Percentiles rank a stretch among this genome's conserved stretches.
Evolutionary conservation across 1,140 invertebrate species (phyloP).

Genomic region (Hermetia illucens): DNA sequence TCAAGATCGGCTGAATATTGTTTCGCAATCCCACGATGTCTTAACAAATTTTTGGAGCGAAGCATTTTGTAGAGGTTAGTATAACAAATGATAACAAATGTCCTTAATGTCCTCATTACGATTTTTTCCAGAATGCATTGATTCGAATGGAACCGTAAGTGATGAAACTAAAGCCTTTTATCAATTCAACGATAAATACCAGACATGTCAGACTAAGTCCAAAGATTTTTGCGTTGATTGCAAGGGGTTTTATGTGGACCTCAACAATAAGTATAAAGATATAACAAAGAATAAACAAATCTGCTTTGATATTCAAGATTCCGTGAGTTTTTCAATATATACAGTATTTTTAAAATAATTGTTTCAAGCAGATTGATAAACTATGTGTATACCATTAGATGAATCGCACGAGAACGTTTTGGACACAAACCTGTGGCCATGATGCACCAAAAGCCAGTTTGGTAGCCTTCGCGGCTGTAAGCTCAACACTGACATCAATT

Average conservation of each 20-base stretch:
- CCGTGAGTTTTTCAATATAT: background rate
- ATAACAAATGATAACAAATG: background rate
- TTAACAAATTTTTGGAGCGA: background rate
- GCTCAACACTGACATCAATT: background rate
- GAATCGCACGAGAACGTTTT: background rate
- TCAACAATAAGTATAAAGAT: background rate
- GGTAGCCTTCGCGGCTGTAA: background rate
- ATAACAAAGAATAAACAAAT: background rate
- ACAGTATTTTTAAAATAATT: background rate
- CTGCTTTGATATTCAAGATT: constrained; percentile 1
- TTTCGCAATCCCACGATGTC: background rate
- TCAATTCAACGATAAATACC: background rate
- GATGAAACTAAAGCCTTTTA: background rate
- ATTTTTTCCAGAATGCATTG: background rate
- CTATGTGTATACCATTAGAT: background rate
- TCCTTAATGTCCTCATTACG: background rate
- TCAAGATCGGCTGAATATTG: constrained; percentile 1
- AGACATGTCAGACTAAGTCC: background rate
- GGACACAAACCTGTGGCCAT: background rate
- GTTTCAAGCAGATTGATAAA: too few species aligned
- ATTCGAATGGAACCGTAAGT: background rate
- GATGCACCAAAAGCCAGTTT: background rate
- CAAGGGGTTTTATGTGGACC: background rate
- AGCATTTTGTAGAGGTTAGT: background rate
- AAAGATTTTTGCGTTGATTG: background rate